A percentile compares a stretch with the other conserved stretches of the same genome.
These are phyloP conservation scores for Eublepharis macularius DNA, from an alignment of 2,113 vertebrate species.

Conservation along the genomic window DNA sequence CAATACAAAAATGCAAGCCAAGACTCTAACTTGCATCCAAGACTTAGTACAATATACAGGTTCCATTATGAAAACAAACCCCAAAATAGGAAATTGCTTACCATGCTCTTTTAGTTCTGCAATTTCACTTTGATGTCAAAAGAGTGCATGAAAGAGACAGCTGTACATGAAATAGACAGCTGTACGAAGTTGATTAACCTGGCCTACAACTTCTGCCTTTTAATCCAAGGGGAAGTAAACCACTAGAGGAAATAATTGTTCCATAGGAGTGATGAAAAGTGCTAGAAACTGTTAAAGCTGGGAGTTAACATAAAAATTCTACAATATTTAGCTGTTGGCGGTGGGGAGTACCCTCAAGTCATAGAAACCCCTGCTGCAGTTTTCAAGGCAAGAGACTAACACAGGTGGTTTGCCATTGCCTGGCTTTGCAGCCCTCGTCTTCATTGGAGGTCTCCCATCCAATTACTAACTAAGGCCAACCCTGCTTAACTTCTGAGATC, in stretches of 20 bases:
- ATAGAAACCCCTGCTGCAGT: no score
- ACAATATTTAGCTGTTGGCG: no score
- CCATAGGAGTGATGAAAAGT: slow-evolving; percentile 18
- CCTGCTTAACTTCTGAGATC: no score
- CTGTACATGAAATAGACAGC: slow-evolving; percentile 18
- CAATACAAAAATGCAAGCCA: not conserved
- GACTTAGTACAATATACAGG: not conserved
- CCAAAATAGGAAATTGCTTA: not conserved
- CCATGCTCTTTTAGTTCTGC: not conserved
- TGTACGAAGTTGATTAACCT: not conserved
- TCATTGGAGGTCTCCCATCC: no score
- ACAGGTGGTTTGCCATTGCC: no score
- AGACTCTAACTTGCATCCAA: slow-evolving; percentile 9
- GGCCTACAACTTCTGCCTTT: not conserved
- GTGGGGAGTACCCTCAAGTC: no score
- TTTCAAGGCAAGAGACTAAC: no score
- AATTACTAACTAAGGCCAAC: no score
- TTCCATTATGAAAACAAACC: not conserved
- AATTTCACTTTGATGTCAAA: not conserved
- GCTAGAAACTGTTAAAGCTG: slow-evolving; percentile 1
- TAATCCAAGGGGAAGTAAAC: slow-evolving; percentile 10
- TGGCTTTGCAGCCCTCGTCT: no score
- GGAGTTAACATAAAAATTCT: not conserved
- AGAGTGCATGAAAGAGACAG: not conserved
- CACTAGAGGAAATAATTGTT: not conserved